Conservation (phyloP, 2,888 invertebrate species). For the Calameuta filiformis region DNA sequence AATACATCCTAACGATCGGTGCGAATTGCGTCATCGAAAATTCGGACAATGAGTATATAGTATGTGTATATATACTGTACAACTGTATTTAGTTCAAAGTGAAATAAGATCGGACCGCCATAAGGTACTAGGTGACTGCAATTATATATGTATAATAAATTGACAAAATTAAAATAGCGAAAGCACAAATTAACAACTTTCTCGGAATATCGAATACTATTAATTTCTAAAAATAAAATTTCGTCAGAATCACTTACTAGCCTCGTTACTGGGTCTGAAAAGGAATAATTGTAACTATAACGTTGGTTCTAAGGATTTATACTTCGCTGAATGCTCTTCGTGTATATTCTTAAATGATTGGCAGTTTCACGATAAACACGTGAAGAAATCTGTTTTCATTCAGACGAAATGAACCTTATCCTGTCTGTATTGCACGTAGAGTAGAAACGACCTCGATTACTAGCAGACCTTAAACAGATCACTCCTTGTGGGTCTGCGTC, state of each 20-base stretch:
- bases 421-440: neutral
- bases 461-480: neutral
- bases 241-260: neutral
- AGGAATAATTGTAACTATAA: neutral
- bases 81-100: neutral
- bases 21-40: neutral
- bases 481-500: neutral
- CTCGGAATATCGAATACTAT: neutral
- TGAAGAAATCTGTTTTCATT: neutral
- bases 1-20: slow-evolving; percentile 30
- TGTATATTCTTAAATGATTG: neutral
- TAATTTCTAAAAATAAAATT: neutral
- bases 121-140: neutral
- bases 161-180: neutral
- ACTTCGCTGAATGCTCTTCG: neutral
- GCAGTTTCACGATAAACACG: neutral
- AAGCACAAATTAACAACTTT: neutral
- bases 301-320: neutral
- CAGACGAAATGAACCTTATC: neutral
- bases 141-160: neutral
- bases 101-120: neutral
- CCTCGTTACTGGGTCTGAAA: neutral
- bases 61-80: neutral
- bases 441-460: neutral
- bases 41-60: neutral